Evolutionary conservation across 1,140 invertebrate species (phyloP).

Genomic region (Eupristina koningsbergeri): DNA sequence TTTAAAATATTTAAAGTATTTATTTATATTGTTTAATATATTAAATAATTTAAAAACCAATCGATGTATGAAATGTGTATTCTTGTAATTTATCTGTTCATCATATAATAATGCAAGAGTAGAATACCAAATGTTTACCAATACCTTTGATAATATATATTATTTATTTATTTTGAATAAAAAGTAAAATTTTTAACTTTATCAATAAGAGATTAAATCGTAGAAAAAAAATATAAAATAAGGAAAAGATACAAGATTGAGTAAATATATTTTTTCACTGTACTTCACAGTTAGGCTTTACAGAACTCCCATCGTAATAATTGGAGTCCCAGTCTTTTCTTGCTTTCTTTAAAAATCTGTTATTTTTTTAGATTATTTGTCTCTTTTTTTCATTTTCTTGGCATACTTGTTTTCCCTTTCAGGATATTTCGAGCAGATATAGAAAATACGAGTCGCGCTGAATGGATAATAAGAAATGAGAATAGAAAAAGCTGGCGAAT

Average conservation of each 20-base stretch:
- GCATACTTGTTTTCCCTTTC: background rate
- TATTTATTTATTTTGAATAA: background rate
- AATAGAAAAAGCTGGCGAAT: background rate
- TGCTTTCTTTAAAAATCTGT: background rate
- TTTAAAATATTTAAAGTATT: too few relatives aligned
- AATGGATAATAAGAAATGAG: background rate
- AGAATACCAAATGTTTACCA: too few relatives aligned
- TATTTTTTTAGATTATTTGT: conserved; percentile 3
- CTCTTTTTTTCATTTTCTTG: background rate
- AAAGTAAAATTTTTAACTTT: background rate
- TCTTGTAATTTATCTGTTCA: too few relatives aligned
- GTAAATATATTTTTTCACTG: conserved; percentile 27
- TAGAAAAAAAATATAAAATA: background rate
- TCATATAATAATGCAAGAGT: too few relatives aligned
- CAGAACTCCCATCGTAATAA: background rate
- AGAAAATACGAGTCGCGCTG: conserved; percentile 18
- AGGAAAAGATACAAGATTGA: background rate
- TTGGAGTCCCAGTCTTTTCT: background rate
- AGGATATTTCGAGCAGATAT: conserved; percentile 35
- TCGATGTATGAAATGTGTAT: too few relatives aligned
- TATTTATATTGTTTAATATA: too few relatives aligned
- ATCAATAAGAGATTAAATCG: background rate
- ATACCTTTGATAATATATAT: too few relatives aligned
- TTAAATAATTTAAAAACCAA: too few relatives aligned
- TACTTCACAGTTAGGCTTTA: background rate